phyloP scores from a whole-genome alignment of 1,140 invertebrate species.

The Arctopsyche grandis region DNA sequence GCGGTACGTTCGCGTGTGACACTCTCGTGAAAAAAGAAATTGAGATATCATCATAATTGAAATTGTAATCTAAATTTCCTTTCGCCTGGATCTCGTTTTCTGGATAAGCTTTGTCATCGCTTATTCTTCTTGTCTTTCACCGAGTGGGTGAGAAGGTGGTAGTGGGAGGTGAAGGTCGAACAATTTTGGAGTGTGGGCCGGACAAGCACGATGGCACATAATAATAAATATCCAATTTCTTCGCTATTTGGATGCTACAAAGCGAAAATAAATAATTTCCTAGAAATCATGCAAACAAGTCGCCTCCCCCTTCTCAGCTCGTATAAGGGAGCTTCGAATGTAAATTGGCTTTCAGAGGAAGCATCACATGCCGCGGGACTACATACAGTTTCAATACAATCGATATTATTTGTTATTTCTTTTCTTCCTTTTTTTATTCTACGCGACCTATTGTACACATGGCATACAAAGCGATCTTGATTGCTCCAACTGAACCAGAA shows the following conservation, averaged over 20 bases:
- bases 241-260: constrained; percentile 7
- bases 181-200: not conserved
- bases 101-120: constrained; percentile 38
- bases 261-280: constrained; percentile 37
- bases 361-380: not conserved
- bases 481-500: not conserved
- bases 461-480: not conserved
- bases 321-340: not conserved
- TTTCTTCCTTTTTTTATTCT: constrained; percentile 8
- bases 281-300: not conserved
- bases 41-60: constrained; percentile 24
- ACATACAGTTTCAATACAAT: not conserved
- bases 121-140: constrained; percentile 30
- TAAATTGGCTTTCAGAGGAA: not conserved
- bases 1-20: not conserved
- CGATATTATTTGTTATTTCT: constrained; percentile 6
- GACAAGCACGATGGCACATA: constrained; percentile 4
- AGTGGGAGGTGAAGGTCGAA: constrained; percentile 6
- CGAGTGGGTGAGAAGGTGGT: not conserved
- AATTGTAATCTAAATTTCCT: constrained; percentile 34
- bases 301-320: too few species aligned
- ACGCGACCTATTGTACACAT: not conserved
- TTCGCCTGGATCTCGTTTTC: not conserved
- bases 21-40: not conserved
- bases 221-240: constrained; percentile 40